A percentile compares a stretch with the other conserved stretches of the same genome.
phyloP scores from a whole-genome alignment of 2,113 vertebrate species.

The Atrichornis clamosus region DNA sequence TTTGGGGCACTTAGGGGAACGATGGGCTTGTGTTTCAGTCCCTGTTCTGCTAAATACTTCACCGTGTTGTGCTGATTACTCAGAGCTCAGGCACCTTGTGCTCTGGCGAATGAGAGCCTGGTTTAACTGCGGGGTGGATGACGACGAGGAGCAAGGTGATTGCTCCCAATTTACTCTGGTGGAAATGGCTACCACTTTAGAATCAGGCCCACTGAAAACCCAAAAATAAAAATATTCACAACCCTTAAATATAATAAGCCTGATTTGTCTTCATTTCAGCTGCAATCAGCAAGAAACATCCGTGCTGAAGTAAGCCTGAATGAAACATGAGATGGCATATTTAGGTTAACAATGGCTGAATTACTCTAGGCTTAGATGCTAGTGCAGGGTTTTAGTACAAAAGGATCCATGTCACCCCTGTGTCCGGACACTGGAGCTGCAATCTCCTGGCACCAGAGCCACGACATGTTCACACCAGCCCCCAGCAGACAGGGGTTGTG shows the following conservation, averaged over 20 bases:
- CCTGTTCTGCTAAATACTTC: neutral
- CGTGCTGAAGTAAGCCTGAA: conserved; percentile 1
- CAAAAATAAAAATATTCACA: conserved; percentile 54
- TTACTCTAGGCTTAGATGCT: neutral
- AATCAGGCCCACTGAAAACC: conserved; percentile 32
- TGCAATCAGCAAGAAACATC: conserved; percentile 31
- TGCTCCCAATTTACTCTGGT: conserved; percentile 17
- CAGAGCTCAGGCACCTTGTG: neutral
- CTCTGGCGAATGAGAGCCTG: neutral
- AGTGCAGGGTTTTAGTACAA: neutral
- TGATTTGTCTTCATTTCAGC: conserved; percentile 52
- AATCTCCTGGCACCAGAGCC: neutral
- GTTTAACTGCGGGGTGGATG: neutral
- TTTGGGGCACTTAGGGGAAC: neutral
- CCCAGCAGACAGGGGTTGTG: neutral
- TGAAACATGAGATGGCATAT: conserved; percentile 38
- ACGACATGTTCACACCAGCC: neutral
- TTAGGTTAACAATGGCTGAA: conserved; percentile 40
- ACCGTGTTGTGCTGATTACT: neutral
- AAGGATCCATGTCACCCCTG: neutral
- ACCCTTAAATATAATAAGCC: conserved; percentile 34
- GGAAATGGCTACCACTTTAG: conserved; percentile 34
- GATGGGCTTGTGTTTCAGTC: neutral
- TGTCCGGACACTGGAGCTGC: neutral
- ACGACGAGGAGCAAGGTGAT: neutral